phyloP scores from a whole-genome alignment of 2,888 invertebrate genomes.

The Pachydiplax longipennis region DNA sequence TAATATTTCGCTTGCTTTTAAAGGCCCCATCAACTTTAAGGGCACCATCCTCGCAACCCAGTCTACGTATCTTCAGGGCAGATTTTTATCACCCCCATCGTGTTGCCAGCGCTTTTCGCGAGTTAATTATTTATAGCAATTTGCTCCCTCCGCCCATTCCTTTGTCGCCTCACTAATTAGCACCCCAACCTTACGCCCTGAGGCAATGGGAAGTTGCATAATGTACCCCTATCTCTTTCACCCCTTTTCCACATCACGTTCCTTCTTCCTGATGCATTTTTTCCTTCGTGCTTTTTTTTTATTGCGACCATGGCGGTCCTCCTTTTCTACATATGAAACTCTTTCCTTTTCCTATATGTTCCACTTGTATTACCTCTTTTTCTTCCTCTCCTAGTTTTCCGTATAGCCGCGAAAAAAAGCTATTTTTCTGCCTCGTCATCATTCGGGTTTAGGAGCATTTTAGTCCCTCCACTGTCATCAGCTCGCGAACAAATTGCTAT shows the following conservation, averaged over 20 bases:
- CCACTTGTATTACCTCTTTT: background rate
- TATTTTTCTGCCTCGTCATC: no score
- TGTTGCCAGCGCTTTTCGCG: background rate
- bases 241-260: background rate
- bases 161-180: background rate
- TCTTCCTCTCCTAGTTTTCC: background rate
- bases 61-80: background rate
- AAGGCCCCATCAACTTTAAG: background rate
- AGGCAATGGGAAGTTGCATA: background rate
- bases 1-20: background rate
- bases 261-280: background rate
- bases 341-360: background rate
- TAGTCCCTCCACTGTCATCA: no score
- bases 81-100: background rate
- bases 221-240: background rate
- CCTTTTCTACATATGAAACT: background rate
- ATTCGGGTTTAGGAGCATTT: no score
- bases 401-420: background rate
- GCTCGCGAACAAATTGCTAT: no score
- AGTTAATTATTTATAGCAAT: background rate
- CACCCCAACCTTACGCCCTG: background rate
- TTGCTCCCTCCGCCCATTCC: background rate
- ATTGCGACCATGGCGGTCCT: background rate
- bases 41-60: background rate
- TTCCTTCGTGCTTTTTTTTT: background rate